Conservation (phyloP, 2,888 invertebrate species). For the Pristionchus maxplancki region DNA sequence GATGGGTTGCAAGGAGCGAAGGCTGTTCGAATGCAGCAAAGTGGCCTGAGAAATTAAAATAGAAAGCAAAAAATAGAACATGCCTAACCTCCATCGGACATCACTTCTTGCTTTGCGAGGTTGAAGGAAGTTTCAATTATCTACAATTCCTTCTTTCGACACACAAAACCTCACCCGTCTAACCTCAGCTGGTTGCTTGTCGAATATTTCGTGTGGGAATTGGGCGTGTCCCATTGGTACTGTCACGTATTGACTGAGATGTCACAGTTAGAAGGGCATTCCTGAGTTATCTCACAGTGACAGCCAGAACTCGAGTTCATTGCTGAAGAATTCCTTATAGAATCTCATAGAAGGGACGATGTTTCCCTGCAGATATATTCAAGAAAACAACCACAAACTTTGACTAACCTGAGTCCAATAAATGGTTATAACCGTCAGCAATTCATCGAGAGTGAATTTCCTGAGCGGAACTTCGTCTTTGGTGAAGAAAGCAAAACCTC, state of each 20-base stretch:
- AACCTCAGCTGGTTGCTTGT: constrained; percentile 82
- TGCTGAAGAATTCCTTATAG: constrained; percentile 83
- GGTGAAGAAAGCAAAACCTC: too few relatives aligned
- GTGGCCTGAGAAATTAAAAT: constrained; percentile 80
- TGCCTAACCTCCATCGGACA: constrained; percentile 82
- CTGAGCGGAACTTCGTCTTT: constrained; percentile 65
- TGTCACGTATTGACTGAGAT: constrained; percentile 77
- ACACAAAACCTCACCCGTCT: background rate
- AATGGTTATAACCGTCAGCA: constrained; percentile 87
- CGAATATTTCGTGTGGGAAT: constrained; percentile 85
- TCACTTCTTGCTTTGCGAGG: constrained; percentile 70
- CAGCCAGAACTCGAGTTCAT: constrained; percentile 34
- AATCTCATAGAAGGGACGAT: constrained; percentile 87
- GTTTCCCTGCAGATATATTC: constrained; percentile 79
- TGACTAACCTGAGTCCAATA: constrained; percentile 83
- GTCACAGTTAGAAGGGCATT: background rate
- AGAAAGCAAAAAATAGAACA: too few relatives aligned
- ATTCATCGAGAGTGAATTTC: constrained; percentile 85
- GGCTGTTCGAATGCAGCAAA: constrained; percentile 90
- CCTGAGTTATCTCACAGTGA: background rate
- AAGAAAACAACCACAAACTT: background rate
- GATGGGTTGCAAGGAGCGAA: constrained; percentile 84
- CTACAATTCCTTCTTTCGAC: too few relatives aligned
- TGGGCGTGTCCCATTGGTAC: constrained; percentile 87
- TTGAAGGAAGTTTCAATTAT: too few relatives aligned